Percentiles rank a stretch among this genome's conserved stretches.
Conservation (phyloP, 2,888 invertebrate species). For the Campaea margaritaria region DNA sequence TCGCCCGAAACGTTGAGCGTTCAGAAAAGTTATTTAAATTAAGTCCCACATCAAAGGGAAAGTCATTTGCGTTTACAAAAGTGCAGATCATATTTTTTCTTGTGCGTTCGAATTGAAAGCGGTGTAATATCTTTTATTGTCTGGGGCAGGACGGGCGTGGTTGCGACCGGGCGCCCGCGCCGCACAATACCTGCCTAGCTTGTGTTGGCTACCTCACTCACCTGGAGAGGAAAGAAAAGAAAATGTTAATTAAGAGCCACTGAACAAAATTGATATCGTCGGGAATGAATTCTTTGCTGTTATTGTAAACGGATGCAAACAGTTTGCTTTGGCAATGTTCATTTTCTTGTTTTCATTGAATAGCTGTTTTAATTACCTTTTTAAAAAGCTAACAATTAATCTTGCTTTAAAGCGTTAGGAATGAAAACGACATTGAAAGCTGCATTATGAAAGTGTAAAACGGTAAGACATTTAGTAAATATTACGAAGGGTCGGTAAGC, state of each 20-base stretch:
- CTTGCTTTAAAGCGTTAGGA: too few relatives aligned
- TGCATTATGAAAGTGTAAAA: background rate
- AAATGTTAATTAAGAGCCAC: constrained; percentile 84
- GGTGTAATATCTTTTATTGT: constrained; percentile 81
- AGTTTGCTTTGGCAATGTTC: constrained; percentile 50
- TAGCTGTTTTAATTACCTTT: constrained; percentile 6
- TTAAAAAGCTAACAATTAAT: constrained; percentile 1
- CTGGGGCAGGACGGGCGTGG: constrained; percentile 47
- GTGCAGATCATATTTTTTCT: constrained; percentile 81
- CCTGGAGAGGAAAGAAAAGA: constrained; percentile 84
- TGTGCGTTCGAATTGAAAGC: constrained; percentile 80
- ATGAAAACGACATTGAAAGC: background rate
- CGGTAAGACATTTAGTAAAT: constrained; percentile 4
- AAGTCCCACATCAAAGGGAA: constrained; percentile 74
- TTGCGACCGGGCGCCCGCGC: constrained; percentile 58
- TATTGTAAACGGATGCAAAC: constrained; percentile 75
- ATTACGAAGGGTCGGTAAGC: constrained; percentile 34
- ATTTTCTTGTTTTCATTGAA: constrained; percentile 44
- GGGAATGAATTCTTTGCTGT: constrained; percentile 69
- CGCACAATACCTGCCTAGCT: constrained; percentile 73
- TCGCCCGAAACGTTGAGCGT: constrained; percentile 45
- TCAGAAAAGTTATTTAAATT: constrained; percentile 72
- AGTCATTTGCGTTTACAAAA: constrained; percentile 82
- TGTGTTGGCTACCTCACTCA: constrained; percentile 80
- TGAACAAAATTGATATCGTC: constrained; percentile 81